Conservation (phyloP, 2,888 invertebrate genomes). For the Mellilla xanthometata region DNA sequence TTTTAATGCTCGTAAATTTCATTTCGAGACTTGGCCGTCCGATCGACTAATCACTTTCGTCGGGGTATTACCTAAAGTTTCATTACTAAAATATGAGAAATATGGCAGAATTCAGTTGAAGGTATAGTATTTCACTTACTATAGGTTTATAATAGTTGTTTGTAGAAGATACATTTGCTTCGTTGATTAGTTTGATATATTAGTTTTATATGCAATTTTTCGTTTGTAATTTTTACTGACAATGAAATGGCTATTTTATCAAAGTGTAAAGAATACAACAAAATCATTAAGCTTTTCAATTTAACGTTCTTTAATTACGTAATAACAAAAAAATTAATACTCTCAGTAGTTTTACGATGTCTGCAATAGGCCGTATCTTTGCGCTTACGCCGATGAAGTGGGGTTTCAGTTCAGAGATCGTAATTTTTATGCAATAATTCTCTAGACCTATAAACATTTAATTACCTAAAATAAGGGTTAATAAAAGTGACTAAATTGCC, state of each 20-base stretch:
- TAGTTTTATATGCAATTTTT: no score
- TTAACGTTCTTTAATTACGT: no score
- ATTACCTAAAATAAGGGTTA: conserved; percentile 12
- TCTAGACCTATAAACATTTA: neutral
- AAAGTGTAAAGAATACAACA: no score
- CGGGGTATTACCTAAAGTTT: conserved; percentile 60
- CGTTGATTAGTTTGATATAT: neutral
- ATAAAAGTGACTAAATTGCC: conserved; percentile 21
- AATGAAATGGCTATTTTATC: no score
- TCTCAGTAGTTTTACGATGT: conserved; percentile 36
- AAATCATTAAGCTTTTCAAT: no score
- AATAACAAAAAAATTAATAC: no score
- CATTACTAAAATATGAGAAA: conserved; percentile 48
- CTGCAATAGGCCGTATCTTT: conserved; percentile 58
- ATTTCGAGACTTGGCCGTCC: conserved; percentile 60
- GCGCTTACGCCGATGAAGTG: conserved; percentile 48
- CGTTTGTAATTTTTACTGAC: no score
- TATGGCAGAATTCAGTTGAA: conserved; percentile 24
- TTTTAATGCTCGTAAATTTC: conserved; percentile 79
- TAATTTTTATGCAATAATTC: conserved; percentile 26
- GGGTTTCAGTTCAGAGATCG: conserved; percentile 35
- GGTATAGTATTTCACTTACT: conserved; percentile 14
- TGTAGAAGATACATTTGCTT: neutral
- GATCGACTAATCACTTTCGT: conserved; percentile 70
- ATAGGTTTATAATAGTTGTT: neutral